These are phyloP conservation scores for Taxidea taxus DNA, from an alignment of 2,113 vertebrate genomes.

Conservation along the genomic window DNA sequence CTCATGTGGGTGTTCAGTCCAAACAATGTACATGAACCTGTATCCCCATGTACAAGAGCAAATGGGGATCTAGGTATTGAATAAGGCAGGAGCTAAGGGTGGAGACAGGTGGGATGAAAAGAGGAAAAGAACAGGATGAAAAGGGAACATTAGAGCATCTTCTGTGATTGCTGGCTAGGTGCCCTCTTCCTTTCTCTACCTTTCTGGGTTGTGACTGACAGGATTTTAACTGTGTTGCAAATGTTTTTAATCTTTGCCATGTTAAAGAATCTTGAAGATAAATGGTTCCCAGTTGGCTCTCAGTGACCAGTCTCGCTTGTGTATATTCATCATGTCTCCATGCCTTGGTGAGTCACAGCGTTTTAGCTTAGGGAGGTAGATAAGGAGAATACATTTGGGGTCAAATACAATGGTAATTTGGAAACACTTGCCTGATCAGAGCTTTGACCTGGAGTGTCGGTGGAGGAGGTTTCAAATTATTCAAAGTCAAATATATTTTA, in stretches of 20 bases:
- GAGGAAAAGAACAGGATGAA: not conserved
- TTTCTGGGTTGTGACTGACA: not conserved
- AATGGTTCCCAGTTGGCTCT: not conserved
- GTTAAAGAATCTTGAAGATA: not conserved
- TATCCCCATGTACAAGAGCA: not conserved
- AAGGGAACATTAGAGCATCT: not conserved
- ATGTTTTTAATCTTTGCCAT: slow-evolving; percentile 19
- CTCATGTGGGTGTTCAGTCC: not conserved
- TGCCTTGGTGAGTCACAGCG: not conserved
- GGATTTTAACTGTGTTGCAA: not conserved
- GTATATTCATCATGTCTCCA: not conserved
- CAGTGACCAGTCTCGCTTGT: not conserved
- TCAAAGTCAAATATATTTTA: slow-evolving; percentile 30
- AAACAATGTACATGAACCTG: not conserved
- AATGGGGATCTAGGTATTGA: not conserved
- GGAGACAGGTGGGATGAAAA: not conserved
- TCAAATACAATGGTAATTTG: not conserved
- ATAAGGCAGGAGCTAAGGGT: not conserved
- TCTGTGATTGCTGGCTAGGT: not conserved
- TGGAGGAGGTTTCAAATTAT: slow-evolving; percentile 16
- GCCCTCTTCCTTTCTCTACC: not conserved
- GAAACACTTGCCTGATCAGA: not conserved
- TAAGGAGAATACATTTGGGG: not conserved
- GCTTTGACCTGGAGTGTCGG: not conserved
- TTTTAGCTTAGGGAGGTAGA: not conserved